Base-by-base conservation (phyloP, 2,888 invertebrate genomes). In the Nysson spinosus region DNA sequence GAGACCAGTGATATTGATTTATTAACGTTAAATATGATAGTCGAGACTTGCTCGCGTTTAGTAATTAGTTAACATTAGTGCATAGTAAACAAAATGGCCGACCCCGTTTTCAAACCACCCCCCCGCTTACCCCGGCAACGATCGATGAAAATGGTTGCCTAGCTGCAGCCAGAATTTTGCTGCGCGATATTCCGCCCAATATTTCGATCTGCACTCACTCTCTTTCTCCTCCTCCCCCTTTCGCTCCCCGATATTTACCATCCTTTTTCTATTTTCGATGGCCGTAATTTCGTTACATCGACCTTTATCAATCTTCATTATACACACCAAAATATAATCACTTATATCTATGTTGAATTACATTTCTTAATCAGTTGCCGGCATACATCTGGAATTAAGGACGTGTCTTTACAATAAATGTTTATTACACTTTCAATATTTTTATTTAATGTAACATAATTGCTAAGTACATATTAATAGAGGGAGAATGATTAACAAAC, bases 131-230 rank as follows among this genome's bases (percentile, higher is more conserved):
- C n/a, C 64, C 51, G 42, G 44, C 49, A 20, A 46, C 72, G 72
- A 72, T 72, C 72, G 72, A 72, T 72, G 72, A 55, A 71, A 72
- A 72, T 72, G 72, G 72, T 72, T 72, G 72, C 72, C 72, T 71
- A 71, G 72, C 72, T 70, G 71, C 72, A 57, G 64, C 56, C 55
- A 69, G 61, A 71, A 72, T 72, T 72, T 71, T 71, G 64, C 71
- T 58, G 60, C 67, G 70, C 67, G 55, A 60, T 72, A 68, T 67
- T 66, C 52, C 61, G 32, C 37, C 66, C 55, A 32, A 61, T 71
- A 71, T 71, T 69, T 66, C 57, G 65, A 69, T 56, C 60, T 69
- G 56, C 30, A 37, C 52, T 49, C 50, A 50, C 50, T 28, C 24
- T n/a, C 44, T 34, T 11, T 19, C 9, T 9, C 14, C 9, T 11